Percentiles rank a stretch among this genome's conserved stretches.
phyloP scores from a whole-genome alignment of 2,888 invertebrate genomes.

The Drosophila flavopinicola region DNA sequence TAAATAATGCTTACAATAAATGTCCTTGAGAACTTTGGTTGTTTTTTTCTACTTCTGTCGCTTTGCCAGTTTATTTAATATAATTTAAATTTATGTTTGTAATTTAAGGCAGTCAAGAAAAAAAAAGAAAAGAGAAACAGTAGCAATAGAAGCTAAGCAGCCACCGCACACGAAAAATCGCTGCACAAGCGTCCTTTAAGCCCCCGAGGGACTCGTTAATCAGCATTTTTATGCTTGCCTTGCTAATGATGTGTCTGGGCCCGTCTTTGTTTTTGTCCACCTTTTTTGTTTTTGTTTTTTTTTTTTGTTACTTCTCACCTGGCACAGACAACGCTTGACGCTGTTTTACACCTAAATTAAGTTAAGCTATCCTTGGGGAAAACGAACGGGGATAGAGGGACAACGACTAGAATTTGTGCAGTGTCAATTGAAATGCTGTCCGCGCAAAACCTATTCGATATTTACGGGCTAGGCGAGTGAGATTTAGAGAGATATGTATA shows the following conservation, averaged over 20 bases:
- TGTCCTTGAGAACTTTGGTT: conserved; percentile 66
- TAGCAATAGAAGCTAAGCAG: conserved; percentile 15
- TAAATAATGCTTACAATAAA: conserved; percentile 72
- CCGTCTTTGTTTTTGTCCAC: conserved; percentile 23
- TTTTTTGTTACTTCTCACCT: conserved; percentile 45
- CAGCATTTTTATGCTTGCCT: conserved; percentile 79
- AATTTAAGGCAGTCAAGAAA: conserved; percentile 48
- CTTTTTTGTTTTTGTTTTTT: conserved; percentile 2
- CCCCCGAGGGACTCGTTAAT: conserved; percentile 76
- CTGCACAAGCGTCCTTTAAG: conserved; percentile 36
- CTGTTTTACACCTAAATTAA: conserved; percentile 64
- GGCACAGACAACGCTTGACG: conserved; percentile 45
- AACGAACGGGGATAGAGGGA: neutral
- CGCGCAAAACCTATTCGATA: conserved; percentile 49
- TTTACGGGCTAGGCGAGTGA: conserved; percentile 31
- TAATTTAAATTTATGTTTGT: conserved; percentile 77
- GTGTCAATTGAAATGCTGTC: conserved; percentile 55
- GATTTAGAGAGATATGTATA: conserved; percentile 11
- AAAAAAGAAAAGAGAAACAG: conserved; percentile 5
- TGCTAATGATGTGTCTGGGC: conserved; percentile 69
- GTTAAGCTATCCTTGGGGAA: conserved; percentile 58
- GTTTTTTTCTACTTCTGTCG: no score
- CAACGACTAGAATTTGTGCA: conserved; percentile 15
- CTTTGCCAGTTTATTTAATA: conserved; percentile 61
- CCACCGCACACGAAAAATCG: conserved; percentile 21